Percentiles rank a stretch among this genome's conserved stretches.
Conservation (phyloP, 2,797 vertebrate genomes). For the Sebastes matsubarae region DNA sequence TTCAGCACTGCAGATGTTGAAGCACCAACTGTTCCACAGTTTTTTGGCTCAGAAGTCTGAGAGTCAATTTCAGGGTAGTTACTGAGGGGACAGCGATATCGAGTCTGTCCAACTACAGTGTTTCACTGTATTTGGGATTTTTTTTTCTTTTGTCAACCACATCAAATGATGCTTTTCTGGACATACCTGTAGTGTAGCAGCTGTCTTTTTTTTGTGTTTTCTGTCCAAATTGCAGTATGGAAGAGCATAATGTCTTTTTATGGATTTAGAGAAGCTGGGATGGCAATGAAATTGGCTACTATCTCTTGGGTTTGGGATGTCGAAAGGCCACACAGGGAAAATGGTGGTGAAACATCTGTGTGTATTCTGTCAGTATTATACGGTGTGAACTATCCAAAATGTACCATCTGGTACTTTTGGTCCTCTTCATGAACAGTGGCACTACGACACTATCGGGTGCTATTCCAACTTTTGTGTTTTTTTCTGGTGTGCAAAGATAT, state of each 20-base stretch:
- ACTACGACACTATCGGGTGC: neutral
- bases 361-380: slow-evolving; percentile 52
- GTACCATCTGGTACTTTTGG: slow-evolving; percentile 49
- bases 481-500: slow-evolving; percentile 3
- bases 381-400: slow-evolving; percentile 35
- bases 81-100: neutral
- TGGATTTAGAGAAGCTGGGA: slow-evolving; percentile 22
- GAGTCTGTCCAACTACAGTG: neutral
- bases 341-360: slow-evolving; percentile 54
- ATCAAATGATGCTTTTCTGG: slow-evolving; percentile 8
- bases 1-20: slow-evolving; percentile 54
- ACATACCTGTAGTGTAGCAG: neutral
- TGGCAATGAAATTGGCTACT: neutral
- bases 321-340: slow-evolving; percentile 22
- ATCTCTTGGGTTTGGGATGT: slow-evolving; percentile 16
- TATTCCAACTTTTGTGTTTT: neutral
- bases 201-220: neutral
- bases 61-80: slow-evolving; percentile 46
- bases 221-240: slow-evolving; percentile 8
- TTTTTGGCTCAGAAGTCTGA: slow-evolving; percentile 30
- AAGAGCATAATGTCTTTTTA: slow-evolving; percentile 25
- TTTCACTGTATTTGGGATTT: slow-evolving; percentile 18
- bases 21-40: slow-evolving; percentile 39
- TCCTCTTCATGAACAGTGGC: neutral
- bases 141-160: slow-evolving; percentile 4